Evolutionary conservation across 2,888 invertebrate species (phyloP).

Genomic region (Tolmerus cingulatus): DNA sequence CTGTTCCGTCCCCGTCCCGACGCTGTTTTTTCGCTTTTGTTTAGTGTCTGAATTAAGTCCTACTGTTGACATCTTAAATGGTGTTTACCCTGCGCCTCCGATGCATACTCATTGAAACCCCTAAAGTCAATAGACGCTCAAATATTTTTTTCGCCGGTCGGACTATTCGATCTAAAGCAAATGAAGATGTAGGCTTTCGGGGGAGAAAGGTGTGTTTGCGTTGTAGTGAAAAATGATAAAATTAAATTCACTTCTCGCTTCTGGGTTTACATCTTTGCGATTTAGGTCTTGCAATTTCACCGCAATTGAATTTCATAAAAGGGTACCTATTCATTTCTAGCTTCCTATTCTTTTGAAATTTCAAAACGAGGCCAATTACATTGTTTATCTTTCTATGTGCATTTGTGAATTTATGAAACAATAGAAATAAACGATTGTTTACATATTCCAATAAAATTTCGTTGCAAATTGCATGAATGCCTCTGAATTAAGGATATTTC

Average conservation of each 20-base stretch:
- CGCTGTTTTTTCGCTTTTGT: background rate
- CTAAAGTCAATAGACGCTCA: conserved; percentile 10
- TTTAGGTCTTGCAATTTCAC: background rate
- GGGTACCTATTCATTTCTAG: too few relatives aligned
- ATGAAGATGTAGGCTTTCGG: background rate
- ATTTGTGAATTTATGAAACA: too few relatives aligned
- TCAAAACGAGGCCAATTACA: too few relatives aligned
- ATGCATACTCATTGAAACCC: background rate
- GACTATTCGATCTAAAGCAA: conserved; percentile 8
- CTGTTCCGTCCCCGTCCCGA: background rate
- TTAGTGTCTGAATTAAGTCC: conserved; percentile 35
- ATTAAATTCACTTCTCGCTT: background rate
- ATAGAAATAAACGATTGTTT: too few relatives aligned
- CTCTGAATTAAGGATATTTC: too few relatives aligned
- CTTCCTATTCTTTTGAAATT: too few relatives aligned
- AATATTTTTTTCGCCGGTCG: background rate
- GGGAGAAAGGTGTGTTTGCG: background rate
- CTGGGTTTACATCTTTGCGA: background rate
- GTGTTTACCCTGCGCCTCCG: conserved; percentile 37
- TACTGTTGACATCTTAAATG: conserved; percentile 48
- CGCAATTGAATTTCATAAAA: too few relatives aligned
- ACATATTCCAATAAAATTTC: too few relatives aligned
- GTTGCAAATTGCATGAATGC: too few relatives aligned
- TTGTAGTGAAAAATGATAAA: background rate
- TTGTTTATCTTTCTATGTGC: too few relatives aligned